phyloP scores from a whole-genome alignment of 2,113 vertebrate species.

The Dasyprocta punctata region DNA sequence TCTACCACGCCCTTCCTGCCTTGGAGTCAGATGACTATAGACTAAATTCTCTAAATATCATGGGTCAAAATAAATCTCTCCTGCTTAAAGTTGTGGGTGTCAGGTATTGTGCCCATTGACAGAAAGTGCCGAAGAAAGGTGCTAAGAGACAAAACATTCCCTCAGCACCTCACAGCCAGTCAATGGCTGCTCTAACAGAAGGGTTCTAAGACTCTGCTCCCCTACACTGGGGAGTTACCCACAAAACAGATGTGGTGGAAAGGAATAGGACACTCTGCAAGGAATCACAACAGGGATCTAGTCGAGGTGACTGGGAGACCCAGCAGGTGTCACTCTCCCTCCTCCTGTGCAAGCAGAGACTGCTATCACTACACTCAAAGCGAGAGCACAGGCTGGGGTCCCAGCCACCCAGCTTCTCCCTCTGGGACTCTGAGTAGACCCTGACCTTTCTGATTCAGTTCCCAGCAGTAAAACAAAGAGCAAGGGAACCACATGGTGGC shows the following conservation, averaged over 20 bases:
- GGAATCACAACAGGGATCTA: background rate
- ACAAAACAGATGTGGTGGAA: background rate
- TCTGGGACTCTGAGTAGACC: background rate
- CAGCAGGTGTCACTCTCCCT: background rate
- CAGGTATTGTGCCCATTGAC: background rate
- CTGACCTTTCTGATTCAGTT: background rate
- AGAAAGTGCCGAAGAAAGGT: background rate
- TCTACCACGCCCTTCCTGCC: background rate
- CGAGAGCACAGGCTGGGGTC: background rate
- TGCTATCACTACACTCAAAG: background rate
- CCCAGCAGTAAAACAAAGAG: background rate
- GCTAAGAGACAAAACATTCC: background rate
- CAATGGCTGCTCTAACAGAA: background rate
- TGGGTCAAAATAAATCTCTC: background rate
- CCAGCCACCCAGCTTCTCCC: background rate
- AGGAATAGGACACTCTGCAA: background rate
- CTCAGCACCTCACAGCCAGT: background rate
- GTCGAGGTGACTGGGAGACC: background rate
- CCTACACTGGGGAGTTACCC: background rate
- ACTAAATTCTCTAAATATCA: background rate
- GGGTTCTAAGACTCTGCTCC: background rate
- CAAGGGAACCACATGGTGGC: background rate
- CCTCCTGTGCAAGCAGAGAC: background rate
- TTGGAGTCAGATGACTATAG: background rate
- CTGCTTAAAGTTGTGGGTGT: background rate